A percentile compares a stretch with the other conserved stretches of the same genome.
phyloP scores from a whole-genome alignment of 35 echinoderm and acorn worm genomes.

The Eucidaris tribuloides region DNA sequence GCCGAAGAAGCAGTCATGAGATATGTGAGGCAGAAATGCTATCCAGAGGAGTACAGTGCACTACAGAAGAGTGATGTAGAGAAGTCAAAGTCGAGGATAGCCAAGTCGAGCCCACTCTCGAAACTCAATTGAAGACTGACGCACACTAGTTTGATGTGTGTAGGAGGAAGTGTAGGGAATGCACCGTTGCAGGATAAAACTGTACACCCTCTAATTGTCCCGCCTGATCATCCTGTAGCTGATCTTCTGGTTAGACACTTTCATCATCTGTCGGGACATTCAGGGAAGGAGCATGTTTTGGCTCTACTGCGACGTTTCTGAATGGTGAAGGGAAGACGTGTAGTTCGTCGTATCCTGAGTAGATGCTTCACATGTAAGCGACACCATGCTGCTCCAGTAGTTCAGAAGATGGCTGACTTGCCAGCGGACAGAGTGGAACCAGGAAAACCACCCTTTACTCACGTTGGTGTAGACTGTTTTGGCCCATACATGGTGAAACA shows the following conservation, averaged over 20 bases:
- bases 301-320: slow-evolving; percentile 25
- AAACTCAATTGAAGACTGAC: neutral
- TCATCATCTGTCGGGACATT: slow-evolving; percentile 24
- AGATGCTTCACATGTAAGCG: slow-evolving; percentile 54
- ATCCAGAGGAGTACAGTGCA: neutral
- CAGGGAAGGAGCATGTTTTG: slow-evolving; percentile 35
- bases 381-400: neutral
- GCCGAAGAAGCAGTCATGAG: neutral
- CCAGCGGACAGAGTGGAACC: slow-evolving; percentile 40
- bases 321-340: slow-evolving; percentile 29
- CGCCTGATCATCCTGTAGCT: slow-evolving; percentile 21
- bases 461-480: slow-evolving; percentile 64
- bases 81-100: neutral
- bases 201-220: slow-evolving; percentile 51
- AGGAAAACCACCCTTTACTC: slow-evolving; percentile 45
- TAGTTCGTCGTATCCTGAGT: neutral
- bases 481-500: slow-evolving; percentile 48
- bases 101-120: neutral
- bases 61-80: neutral
- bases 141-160: slow-evolving; percentile 13
- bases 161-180: slow-evolving; percentile 44
- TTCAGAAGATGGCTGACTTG: slow-evolving; percentile 75
- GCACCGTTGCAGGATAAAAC: slow-evolving; percentile 23
- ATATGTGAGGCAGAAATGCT: neutral
- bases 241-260: slow-evolving; percentile 18